Percentiles rank a stretch among this genome's conserved stretches.
Conservation (phyloP, 2,113 vertebrate species). For the Enhydra lutris region DNA sequence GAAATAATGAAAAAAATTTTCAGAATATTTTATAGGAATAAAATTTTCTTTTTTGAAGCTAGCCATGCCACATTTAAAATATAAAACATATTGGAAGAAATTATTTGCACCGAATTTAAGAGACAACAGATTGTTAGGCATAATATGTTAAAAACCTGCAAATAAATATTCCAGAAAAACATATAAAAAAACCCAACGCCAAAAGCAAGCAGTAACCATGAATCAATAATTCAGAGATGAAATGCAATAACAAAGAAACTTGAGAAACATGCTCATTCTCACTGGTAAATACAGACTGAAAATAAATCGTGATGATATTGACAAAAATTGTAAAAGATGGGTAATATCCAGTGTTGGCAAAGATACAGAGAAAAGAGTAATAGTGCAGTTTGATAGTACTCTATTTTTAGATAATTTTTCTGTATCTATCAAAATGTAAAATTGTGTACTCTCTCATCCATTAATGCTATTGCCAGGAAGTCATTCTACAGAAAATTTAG, state of each 20-base stretch:
- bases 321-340: neutral
- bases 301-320: neutral
- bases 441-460: neutral
- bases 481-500: neutral
- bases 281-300: neutral
- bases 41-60: neutral
- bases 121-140: neutral
- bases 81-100: neutral
- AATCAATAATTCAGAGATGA: neutral
- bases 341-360: neutral
- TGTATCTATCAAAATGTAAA: neutral
- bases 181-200: neutral
- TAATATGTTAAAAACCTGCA: neutral
- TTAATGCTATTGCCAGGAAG: neutral
- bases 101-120: neutral
- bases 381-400: neutral
- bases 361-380: neutral
- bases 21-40: neutral
- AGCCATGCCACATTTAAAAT: neutral
- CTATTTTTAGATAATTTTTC: neutral
- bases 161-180: conserved; percentile 32
- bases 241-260: neutral
- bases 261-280: neutral
- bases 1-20: neutral
- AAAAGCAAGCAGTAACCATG: neutral